phyloP scores from a whole-genome alignment of 2,113 vertebrate species.

The Vidua macroura region DNA sequence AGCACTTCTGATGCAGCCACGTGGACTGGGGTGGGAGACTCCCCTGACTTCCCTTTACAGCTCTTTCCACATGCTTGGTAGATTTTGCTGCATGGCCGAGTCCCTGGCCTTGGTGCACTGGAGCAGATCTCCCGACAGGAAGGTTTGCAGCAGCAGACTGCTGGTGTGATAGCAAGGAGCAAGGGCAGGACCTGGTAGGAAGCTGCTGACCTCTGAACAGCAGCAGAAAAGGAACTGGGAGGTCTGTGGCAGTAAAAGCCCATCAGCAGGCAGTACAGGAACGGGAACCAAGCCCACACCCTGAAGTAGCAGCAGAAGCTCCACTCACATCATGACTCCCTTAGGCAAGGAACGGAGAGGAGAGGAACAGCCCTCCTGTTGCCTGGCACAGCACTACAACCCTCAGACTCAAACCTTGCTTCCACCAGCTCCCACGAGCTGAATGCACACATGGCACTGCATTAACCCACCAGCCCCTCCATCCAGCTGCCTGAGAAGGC shows the following conservation, averaged over 20 bases:
- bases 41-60: background rate
- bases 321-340: background rate
- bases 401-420: background rate
- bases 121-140: background rate
- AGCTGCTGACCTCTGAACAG: background rate
- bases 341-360: background rate
- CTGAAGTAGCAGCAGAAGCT: background rate
- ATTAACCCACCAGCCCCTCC: background rate
- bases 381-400: background rate
- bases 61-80: background rate
- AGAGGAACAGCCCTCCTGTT: background rate
- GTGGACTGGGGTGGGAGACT: background rate
- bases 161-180: background rate
- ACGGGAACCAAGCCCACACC: fast-evolving
- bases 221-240: background rate
- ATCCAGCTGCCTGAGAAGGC: background rate
- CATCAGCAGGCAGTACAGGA: background rate
- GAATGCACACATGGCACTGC: fast-evolving
- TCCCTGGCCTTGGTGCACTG: fast-evolving
- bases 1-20: background rate
- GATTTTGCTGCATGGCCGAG: background rate
- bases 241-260: background rate
- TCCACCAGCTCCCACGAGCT: background rate
- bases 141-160: background rate
- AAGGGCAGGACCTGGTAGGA: background rate